Evolutionary conservation across 2,888 invertebrate genomes (phyloP), one percentile per base, ranked within the genome.

Genomic region (Opisthograptis luteolata): DNA sequence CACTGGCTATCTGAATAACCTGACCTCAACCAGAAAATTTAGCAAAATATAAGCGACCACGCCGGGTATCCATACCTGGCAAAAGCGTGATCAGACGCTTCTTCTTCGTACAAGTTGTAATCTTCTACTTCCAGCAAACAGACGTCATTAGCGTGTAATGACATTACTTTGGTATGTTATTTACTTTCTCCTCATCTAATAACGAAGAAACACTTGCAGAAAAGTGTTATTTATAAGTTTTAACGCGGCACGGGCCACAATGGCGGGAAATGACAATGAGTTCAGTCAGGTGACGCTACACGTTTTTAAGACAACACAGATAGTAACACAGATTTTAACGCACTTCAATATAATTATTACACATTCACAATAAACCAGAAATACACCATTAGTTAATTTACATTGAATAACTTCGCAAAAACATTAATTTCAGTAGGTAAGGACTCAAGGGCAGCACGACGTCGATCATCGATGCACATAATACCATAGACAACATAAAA

Each of bases 221-320:
- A 72, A 76, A 74, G 69, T 68, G 62, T 55, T 67, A 69, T 51
- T 58, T 40, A 63, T 68, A 72, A 73, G 56, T 76, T 76, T 69
- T 73, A 75, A 46, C 55, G 53, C 59, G 55, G 75, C 78, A 81
- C 81, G 73, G 79, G 73, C 86, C 87, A 90, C 91, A 91, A 91
- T 91, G 91, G 91, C 91, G 91, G 91, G 91, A 91, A 91, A 91
- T 89, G 90, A 91, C 91, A 90, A 90, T 87, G 88, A 87, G 83
- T 73, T 73, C 84, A 75, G 89, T 90, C 90, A 90, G 90, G 89
- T 90, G 91, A 91, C 91, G 91, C 91, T 82, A 81, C 76, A 78
- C 77, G 68, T 79, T 76, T 76, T 81, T 68, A 60, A 59, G 64
- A 70, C 69, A 66, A 70, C 70, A 73, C 65, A 57, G 66, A 3